Conservation (phyloP, 2,797 vertebrate genomes). For the Meda fulgida region DNA sequence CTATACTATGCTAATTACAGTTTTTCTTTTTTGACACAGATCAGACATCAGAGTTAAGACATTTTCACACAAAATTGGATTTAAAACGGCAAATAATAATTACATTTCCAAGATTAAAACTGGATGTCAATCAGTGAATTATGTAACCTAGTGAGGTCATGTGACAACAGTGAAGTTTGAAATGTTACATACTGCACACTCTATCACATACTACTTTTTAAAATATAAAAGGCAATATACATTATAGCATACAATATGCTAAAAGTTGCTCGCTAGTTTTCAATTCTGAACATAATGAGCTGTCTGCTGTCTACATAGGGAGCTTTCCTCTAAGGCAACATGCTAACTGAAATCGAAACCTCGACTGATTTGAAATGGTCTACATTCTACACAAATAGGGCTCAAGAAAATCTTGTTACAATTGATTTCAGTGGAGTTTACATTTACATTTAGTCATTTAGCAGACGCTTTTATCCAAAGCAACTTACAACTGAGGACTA, state of each 20-base stretch:
- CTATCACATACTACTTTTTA: background rate
- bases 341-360: background rate
- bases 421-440: background rate
- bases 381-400: background rate
- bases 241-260: background rate
- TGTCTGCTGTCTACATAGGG: background rate
- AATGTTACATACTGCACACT: background rate
- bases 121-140: background rate
- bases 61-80: background rate
- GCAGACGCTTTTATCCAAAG: too few species aligned
- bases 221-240: background rate
- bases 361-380: background rate
- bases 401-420: background rate
- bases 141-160: background rate
- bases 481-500: too few species aligned
- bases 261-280: background rate
- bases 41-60: background rate
- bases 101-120: background rate
- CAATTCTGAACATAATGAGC: background rate
- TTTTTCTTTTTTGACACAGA: background rate
- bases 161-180: background rate
- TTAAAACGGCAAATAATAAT: background rate
- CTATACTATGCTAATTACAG: background rate
- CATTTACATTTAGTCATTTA: too few species aligned
- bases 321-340: background rate